A percentile compares a stretch with the other conserved stretches of the same genome.
phyloP scores from a whole-genome alignment of 2,888 invertebrate species.

The Melinopterus prodromus region DNA sequence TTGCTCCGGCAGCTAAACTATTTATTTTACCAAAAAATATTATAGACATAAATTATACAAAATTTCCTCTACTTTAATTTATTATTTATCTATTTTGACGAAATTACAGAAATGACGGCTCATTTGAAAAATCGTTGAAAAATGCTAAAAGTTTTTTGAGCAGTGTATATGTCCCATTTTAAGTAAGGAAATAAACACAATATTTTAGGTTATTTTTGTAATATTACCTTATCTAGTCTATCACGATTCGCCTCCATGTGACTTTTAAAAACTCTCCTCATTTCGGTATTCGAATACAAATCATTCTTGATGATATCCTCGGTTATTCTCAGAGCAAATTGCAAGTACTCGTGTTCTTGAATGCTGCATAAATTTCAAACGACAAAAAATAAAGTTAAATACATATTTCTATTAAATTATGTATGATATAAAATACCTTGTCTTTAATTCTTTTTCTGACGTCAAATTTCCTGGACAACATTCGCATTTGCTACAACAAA shows the following conservation, averaged over 20 bases:
- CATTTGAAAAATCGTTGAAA: too few species aligned
- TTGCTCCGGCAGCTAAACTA: too few species aligned
- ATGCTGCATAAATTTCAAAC: not conserved
- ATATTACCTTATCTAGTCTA: constrained; percentile 60
- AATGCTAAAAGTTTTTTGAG: too few species aligned
- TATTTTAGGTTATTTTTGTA: too few species aligned
- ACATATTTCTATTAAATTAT: not conserved
- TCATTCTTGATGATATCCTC: constrained; percentile 65
- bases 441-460: not conserved
- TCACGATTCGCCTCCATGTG: constrained; percentile 63
- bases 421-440: not conserved
- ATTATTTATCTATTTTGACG: too few species aligned
- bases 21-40: too few species aligned
- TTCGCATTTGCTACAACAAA: not conserved
- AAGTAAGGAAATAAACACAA: too few species aligned
- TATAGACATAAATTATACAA: too few species aligned
- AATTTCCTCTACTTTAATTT: too few species aligned
- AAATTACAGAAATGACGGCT: too few species aligned
- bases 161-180: too few species aligned
- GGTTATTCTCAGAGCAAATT: constrained; percentile 61
- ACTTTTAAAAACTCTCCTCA: constrained; percentile 62
- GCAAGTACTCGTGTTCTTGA: constrained; percentile 55
- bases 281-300: constrained; percentile 63
- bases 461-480: not conserved
- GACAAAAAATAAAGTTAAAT: too few species aligned